phyloP scores from a whole-genome alignment of 2,113 vertebrate species.

The Urocitellus parryii region DNA sequence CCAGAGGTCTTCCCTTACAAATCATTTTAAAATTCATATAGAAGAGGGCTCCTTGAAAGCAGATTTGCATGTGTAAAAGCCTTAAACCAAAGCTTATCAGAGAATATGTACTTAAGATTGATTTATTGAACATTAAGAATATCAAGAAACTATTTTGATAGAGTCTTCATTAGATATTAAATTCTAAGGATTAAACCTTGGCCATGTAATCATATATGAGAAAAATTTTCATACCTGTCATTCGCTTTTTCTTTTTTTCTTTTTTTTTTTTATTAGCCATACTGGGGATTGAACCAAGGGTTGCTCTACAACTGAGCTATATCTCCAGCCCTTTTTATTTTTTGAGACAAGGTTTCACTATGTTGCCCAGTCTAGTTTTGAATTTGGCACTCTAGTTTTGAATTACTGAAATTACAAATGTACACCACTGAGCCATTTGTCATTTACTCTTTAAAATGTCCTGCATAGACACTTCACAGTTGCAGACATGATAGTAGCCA shows the following conservation, averaged over 20 bases:
- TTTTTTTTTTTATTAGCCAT: not conserved
- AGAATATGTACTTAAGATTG: conserved; percentile 21
- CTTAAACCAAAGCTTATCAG: conserved; percentile 53
- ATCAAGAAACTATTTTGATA: conserved; percentile 4
- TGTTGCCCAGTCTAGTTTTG: not conserved
- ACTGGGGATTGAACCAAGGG: not conserved
- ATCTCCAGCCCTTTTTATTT: not conserved
- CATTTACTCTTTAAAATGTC: conserved; percentile 20
- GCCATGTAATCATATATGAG: not conserved
- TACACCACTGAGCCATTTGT: not conserved
- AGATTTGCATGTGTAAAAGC: conserved; percentile 55
- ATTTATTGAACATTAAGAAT: not conserved
- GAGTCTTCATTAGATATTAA: not conserved
- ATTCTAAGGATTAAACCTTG: conserved; percentile 24
- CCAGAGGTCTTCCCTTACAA: conserved; percentile 78
- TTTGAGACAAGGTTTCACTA: not conserved
- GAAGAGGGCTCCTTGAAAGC: conserved; percentile 61
- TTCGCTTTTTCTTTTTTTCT: not conserved
- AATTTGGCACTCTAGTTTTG: not conserved
- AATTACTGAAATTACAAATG: not conserved
- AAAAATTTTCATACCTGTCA: conserved; percentile 2
- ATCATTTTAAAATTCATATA: conserved; percentile 78
- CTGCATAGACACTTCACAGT: not conserved
- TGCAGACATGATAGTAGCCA: not conserved
- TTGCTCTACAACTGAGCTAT: not conserved